These are phyloP conservation scores for Panagrolaimus sp. DNA, from an alignment of 1,140 invertebrate genomes.

Conservation along the genomic window DNA sequence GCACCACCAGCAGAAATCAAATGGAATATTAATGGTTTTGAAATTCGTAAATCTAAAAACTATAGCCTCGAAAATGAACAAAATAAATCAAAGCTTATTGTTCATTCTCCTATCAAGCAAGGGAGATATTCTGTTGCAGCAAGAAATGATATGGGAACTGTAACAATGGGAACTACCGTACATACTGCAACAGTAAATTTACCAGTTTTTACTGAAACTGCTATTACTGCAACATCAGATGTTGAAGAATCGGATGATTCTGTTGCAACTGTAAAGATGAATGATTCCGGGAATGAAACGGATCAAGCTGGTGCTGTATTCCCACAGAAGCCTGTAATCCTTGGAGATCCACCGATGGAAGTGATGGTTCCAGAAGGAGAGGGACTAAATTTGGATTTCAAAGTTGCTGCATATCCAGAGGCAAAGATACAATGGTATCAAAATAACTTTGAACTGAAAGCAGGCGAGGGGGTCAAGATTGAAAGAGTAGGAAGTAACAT, in stretches of 20 bases:
- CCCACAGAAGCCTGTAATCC: slow-evolving; percentile 18
- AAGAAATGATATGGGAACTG: slow-evolving; percentile 35
- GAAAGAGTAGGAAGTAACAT: slow-evolving; percentile 27
- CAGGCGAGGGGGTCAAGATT: slow-evolving; percentile 22
- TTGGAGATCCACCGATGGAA: slow-evolving; percentile 13
- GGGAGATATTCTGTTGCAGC: slow-evolving; percentile 42
- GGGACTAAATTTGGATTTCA: not conserved
- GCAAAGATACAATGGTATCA: slow-evolving; percentile 41
- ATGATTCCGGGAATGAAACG: slow-evolving; percentile 16
- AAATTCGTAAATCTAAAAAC: slow-evolving; percentile 30
- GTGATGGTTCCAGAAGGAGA: not conserved
- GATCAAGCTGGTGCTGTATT: not conserved
- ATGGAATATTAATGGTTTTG: slow-evolving; percentile 51
- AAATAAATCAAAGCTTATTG: slow-evolving; percentile 20
- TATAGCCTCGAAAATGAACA: slow-evolving; percentile 30
- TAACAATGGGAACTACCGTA: slow-evolving; percentile 19
- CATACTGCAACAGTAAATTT: not conserved
- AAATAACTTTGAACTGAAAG: slow-evolving; percentile 47
- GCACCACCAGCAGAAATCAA: slow-evolving; percentile 42
- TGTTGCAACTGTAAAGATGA: slow-evolving; percentile 23
- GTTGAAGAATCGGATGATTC: slow-evolving; percentile 12
- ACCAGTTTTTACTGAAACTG: slow-evolving; percentile 29
- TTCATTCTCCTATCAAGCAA: slow-evolving; percentile 41
- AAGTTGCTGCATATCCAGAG: slow-evolving; percentile 20
- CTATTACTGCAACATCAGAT: slow-evolving; percentile 16